Base-by-base conservation (phyloP, 1,140 invertebrate species). In the Euglossa dilemma region DNA sequence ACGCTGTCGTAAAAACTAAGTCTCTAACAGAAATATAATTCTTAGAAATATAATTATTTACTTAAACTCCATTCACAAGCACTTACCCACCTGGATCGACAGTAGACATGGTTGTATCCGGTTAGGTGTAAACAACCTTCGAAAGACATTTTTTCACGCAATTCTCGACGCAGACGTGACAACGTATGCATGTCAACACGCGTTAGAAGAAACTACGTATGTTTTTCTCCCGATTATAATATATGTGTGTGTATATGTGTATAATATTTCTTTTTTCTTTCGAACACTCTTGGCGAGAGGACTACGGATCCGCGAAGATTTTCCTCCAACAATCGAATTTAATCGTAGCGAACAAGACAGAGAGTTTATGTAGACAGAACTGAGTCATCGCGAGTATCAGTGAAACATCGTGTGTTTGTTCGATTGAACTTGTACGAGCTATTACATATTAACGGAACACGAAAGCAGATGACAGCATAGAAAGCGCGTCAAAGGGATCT, bases 61-160 rank as follows among this genome's bases (percentile, higher is more conserved):
- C 45, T 77, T 73, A 64, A 80, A 74, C 18, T 73, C 70, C 45
- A 57, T 74, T 72, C 87, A 91, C 88, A 86, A 90, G 85, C 92
- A 93, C 93, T 93, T 93, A 94, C 93, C 92, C 93, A 92, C 92
- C 91, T 91, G 91, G 92, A 90, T 93, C 87, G 89, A 91, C 91
- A 92, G 93, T 92, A 93, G 93, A 92, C 92, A 94, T 93, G 90
- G 90, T 89, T 93, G 90, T 93, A 93, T 93, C 91, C 92, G 85
- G 70, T 36, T 85, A 84, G 85, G 85, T 88, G 86, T 87, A 90
- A 91, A 85, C 87, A 87, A 89, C 86, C 89, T 89, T 90, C 84
- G 83, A 84, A 77, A 81, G 85, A 77, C 16, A 67, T 73, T 85
- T 85, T 86, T n/a, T 78, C 59, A 76, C 79, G 64, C 76, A 69